phyloP scores from a whole-genome alignment of 2,888 invertebrate species.

The Drosophila incognita region DNA sequence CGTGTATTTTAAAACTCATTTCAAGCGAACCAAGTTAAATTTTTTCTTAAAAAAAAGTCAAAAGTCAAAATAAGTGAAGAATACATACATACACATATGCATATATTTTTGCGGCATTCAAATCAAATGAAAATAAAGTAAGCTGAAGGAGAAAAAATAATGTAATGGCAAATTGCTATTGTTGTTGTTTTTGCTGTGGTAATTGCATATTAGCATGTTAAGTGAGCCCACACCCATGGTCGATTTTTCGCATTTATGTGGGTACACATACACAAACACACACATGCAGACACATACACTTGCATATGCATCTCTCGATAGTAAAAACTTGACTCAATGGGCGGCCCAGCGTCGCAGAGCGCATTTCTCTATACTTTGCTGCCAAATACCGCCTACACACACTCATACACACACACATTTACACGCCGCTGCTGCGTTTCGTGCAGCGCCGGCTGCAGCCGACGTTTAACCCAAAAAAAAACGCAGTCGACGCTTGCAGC shows the following conservation, averaged over 20 bases:
- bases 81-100: conserved; percentile 32
- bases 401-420: conserved; percentile 22
- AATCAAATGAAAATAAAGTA: conserved; percentile 53
- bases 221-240: conserved; percentile 76
- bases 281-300: conserved; percentile 14
- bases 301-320: conserved; percentile 48
- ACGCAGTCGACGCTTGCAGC: conserved; percentile 52
- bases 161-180: conserved; percentile 27
- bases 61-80: conserved; percentile 40
- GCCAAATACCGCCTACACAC: conserved; percentile 72
- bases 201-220: conserved; percentile 41
- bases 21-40: conserved; percentile 49
- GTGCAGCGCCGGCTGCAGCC: conserved; percentile 75
- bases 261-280: conserved; percentile 13
- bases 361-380: conserved; percentile 75
- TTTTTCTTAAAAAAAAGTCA: conserved; percentile 36
- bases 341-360: conserved; percentile 39
- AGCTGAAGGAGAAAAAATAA: conserved; percentile 17
- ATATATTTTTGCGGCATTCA: conserved; percentile 39
- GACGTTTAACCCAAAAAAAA: conserved; percentile 77
- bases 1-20: conserved; percentile 68
- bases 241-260: conserved; percentile 68
- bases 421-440: conserved; percentile 36
- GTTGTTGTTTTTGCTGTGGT: conserved; percentile 10
- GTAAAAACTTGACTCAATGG: conserved; percentile 73